Conservation (phyloP, 2,888 invertebrate species). For the Meliscaeva auricollis region DNA sequence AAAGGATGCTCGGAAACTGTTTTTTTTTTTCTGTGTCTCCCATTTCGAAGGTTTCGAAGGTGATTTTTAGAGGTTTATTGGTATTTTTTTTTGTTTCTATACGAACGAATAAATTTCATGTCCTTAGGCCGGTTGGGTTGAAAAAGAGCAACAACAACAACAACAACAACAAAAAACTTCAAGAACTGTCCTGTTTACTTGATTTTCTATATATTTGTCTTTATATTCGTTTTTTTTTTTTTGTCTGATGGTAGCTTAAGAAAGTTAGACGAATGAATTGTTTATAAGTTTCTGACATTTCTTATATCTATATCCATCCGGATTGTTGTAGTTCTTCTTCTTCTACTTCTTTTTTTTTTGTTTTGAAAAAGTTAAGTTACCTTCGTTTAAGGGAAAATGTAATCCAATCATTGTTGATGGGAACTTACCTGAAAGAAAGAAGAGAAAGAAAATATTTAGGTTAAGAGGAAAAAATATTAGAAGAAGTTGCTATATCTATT, state of each 20-base stretch:
- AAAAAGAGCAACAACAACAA: not conserved
- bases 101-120: not conserved
- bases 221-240: not conserved
- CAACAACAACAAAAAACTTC: not conserved
- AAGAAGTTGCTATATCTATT: not conserved
- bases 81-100: not conserved
- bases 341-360: not conserved
- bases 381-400: constrained; percentile 28
- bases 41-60: constrained; percentile 24
- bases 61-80: constrained; percentile 49
- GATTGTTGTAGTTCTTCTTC: not conserved
- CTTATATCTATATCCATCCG: constrained; percentile 18
- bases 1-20: constrained; percentile 23
- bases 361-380: constrained; percentile 32
- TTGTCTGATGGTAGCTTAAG: constrained; percentile 14
- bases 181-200: constrained; percentile 20
- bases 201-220: constrained; percentile 27
- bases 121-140: constrained; percentile 7
- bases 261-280: constrained; percentile 42
- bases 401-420: constrained; percentile 45
- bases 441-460: constrained; percentile 26
- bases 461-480: constrained; percentile 9
- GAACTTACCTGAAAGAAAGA: constrained; percentile 62
- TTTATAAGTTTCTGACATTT: constrained; percentile 39
- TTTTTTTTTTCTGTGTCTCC: constrained; percentile 20